Evolutionary conservation across 2,113 vertebrate species (phyloP).

Genomic region (Eudyptes chrysolophus): DNA sequence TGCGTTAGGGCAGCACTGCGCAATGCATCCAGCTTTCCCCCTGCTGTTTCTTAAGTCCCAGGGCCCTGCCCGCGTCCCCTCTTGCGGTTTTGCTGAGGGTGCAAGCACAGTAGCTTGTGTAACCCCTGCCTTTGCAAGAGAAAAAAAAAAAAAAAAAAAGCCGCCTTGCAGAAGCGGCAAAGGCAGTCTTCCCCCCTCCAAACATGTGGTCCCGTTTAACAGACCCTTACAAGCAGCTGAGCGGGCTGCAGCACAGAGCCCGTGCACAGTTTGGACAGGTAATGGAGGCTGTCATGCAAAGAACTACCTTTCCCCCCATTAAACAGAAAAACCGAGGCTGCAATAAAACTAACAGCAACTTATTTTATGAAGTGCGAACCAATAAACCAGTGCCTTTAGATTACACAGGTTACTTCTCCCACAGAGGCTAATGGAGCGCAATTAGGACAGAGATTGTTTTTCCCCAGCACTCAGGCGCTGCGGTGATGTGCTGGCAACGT

Average conservation of each 20-base stretch:
- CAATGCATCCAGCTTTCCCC: neutral
- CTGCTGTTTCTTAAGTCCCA: neutral
- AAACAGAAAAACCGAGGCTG: neutral
- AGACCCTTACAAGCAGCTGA: neutral
- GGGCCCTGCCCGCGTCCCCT: neutral
- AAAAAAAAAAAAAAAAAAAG: no score
- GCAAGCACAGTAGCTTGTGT: neutral
- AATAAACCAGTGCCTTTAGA: conserved; percentile 47
- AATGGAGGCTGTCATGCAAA: neutral
- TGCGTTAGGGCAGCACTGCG: neutral
- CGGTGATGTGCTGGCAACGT: neutral
- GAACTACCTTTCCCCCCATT: conserved; percentile 18
- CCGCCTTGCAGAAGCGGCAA: neutral
- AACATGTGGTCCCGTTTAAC: conserved; percentile 60
- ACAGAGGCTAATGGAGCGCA: neutral
- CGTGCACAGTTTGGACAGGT: neutral
- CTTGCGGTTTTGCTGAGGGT: neutral
- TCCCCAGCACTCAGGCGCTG: neutral
- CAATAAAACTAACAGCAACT: conserved; percentile 61
- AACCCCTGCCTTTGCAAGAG: neutral
- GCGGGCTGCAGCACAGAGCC: neutral
- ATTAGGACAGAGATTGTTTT: neutral
- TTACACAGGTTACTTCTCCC: neutral
- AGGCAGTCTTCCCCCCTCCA: neutral
- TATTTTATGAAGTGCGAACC: conserved; percentile 66